These are phyloP conservation scores for Tigriopus californicus DNA, from an alignment of 2,888 invertebrate genomes.

Conservation along the genomic window DNA sequence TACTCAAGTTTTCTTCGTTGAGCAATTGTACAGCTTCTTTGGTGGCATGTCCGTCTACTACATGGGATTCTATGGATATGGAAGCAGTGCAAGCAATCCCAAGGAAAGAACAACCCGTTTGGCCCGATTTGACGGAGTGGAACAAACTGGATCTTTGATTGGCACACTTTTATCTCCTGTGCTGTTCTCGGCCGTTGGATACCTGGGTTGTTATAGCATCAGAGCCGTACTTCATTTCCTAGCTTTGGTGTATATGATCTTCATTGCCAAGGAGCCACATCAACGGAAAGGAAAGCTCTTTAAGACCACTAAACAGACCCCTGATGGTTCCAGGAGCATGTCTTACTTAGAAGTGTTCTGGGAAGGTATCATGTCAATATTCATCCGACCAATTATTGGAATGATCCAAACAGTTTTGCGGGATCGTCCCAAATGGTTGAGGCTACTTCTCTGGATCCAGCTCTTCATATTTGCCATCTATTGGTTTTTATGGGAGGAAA, in stretches of 20 bases:
- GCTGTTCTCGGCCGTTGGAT: not conserved
- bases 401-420: not conserved
- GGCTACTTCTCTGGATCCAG: not conserved
- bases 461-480: not conserved
- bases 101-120: not conserved
- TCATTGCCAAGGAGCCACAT: not conserved
- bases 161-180: not conserved
- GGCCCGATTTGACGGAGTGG: not conserved
- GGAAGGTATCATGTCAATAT: not conserved
- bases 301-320: too few species aligned
- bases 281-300: not conserved
- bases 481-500: not conserved
- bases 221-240: not conserved
- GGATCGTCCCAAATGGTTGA: not conserved
- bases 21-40: not conserved
- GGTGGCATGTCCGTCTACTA: not conserved
- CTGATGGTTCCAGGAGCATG: too few species aligned
- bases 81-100: not conserved
- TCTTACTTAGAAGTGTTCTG: not conserved
- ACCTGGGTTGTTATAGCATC: not conserved
- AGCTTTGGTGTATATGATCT: not conserved
- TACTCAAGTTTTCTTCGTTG: not conserved
- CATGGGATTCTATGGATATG: not conserved
- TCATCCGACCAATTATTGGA: not conserved
- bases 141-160: not conserved